Evolutionary conservation across 2,797 vertebrate genomes (phyloP).

Genomic region (Podargus strigoides): DNA sequence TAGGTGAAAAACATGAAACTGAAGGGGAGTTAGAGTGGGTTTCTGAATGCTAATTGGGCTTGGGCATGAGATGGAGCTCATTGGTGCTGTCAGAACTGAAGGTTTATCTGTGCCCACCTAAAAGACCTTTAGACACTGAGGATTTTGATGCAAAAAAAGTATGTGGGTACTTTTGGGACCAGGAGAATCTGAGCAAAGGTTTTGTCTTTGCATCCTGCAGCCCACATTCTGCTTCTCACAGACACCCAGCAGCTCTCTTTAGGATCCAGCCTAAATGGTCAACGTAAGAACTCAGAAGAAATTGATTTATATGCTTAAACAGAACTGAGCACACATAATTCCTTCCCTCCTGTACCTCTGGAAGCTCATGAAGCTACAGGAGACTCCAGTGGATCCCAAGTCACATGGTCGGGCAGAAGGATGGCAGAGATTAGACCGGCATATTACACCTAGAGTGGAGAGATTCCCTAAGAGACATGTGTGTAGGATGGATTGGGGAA

Average conservation of each 20-base stretch:
- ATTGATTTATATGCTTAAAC: neutral
- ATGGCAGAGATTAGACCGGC: slow-evolving; percentile 4
- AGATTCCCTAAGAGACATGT: slow-evolving; percentile 24
- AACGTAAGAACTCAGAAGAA: neutral
- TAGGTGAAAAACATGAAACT: slow-evolving; percentile 24
- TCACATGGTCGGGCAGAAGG: neutral
- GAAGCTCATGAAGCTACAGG: neutral
- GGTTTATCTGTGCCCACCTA: neutral
- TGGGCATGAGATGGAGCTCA: neutral
- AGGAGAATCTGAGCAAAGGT: neutral
- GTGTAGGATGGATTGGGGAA: neutral
- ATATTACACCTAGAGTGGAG: neutral
- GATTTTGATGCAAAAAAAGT: neutral
- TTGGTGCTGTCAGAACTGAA: neutral
- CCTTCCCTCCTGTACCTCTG: neutral
- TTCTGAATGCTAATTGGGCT: slow-evolving; percentile 15
- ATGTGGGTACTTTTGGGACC: neutral
- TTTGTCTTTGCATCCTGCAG: neutral
- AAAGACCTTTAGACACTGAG: neutral
- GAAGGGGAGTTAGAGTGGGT: slow-evolving; percentile 29
- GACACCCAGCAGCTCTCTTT: neutral
- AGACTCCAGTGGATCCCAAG: neutral
- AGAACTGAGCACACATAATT: neutral
- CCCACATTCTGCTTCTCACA: neutral
- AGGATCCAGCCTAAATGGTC: neutral